These are phyloP conservation scores for Mesochorus sp. DNA, from an alignment of 2,888 invertebrate species.

Conservation along the genomic window DNA sequence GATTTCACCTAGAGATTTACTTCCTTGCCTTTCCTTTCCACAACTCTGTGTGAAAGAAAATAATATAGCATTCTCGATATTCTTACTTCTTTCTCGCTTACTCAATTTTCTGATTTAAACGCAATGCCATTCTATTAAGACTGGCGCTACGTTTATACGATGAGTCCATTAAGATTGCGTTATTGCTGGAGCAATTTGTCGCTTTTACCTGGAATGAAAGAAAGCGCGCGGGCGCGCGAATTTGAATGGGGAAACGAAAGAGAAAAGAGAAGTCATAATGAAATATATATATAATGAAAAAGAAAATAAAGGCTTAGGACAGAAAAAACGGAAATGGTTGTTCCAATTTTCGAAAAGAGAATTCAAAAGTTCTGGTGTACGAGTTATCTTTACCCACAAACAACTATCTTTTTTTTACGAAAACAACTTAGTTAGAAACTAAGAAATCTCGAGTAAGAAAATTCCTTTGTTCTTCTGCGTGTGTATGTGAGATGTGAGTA, in stretches of 20 bases:
- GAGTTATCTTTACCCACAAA: no score
- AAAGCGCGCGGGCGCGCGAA: no score
- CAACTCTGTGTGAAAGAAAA: conserved; percentile 2
- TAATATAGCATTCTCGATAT: conserved; percentile 9
- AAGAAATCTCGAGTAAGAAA: neutral
- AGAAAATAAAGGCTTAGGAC: no score
- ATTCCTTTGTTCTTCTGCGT: neutral
- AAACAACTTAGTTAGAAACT: neutral
- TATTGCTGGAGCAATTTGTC: conserved; percentile 71
- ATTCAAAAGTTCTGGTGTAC: no score
- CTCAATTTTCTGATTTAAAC: conserved; percentile 50
- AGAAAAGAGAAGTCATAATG: neutral
- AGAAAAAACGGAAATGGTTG: no score
- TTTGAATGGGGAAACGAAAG: no score
- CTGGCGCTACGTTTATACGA: no score
- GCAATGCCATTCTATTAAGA: conserved; percentile 49
- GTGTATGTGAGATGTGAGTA: neutral
- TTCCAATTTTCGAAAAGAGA: no score
- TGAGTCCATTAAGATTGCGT: no score
- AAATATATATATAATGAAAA: neutral
- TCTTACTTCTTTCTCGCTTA: conserved; percentile 11
- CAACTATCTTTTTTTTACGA: neutral
- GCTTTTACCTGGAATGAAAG: conserved; percentile 63
- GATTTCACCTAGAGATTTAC: conserved; percentile 50
- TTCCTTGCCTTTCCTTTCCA: conserved; percentile 18